These are phyloP conservation scores for Gallinago jamesoni DNA, from an alignment of 2,113 vertebrate genomes.

Conservation along the genomic window DNA sequence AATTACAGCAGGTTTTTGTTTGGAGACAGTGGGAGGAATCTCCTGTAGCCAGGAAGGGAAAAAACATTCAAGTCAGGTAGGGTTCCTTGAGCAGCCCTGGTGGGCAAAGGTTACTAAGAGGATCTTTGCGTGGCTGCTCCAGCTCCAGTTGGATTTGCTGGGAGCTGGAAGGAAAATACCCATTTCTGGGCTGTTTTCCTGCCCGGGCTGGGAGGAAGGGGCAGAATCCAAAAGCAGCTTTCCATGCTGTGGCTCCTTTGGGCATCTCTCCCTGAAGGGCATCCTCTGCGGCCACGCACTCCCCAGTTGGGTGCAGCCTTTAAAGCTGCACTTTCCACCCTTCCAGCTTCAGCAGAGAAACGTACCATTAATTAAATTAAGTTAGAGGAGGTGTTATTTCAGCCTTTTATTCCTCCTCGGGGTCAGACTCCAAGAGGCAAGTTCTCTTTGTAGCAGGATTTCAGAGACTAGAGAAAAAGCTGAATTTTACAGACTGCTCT, in stretches of 20 bases:
- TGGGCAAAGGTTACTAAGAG: background rate
- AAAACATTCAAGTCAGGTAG: background rate
- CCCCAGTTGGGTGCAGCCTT: background rate
- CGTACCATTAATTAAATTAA: constrained; percentile 28
- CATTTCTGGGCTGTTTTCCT: background rate
- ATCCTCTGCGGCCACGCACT: constrained; percentile 7
- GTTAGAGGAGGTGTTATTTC: background rate
- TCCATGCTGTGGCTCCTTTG: constrained; percentile 1
- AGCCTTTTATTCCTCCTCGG: constrained; percentile 22
- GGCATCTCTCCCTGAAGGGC: constrained; percentile 28
- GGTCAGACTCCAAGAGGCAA: background rate
- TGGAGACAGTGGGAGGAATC: background rate
- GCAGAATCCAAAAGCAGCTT: constrained; percentile 25
- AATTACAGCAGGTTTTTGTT: background rate
- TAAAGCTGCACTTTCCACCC: constrained; percentile 3
- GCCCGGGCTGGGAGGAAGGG: background rate
- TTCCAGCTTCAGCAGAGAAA: constrained; percentile 11
- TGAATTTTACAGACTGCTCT: background rate
- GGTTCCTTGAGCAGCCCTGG: background rate
- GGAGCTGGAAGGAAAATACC: background rate
- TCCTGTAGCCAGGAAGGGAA: background rate
- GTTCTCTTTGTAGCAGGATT: constrained; percentile 13
- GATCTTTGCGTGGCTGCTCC: background rate
- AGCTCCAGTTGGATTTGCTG: background rate
- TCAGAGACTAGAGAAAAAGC: constrained; percentile 5